Base-by-base conservation (phyloP, 92 coral and sea anemone genomes). In the Porites divaricata region DNA sequence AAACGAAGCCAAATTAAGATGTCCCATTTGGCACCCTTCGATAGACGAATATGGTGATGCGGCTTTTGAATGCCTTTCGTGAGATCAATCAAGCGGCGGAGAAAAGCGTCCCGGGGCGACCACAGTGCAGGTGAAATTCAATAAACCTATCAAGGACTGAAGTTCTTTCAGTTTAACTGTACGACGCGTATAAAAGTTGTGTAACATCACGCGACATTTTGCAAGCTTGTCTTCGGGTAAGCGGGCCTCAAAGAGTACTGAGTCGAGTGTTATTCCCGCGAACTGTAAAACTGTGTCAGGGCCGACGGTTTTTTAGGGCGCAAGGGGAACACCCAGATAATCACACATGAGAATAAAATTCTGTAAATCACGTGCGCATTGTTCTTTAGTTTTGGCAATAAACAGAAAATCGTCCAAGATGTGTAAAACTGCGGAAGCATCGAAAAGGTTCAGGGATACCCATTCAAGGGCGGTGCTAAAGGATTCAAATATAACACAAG, bases 11-110 rank as follows among this genome's bases (percentile, higher is more conserved):
- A n/a, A n/a, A n/a, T n/a, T n/a, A n/a, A n/a, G n/a, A n/a, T n/a
- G n/a, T n/a, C n/a, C n/a, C n/a, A n/a, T n/a, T n/a, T n/a, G n/a
- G n/a, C n/a, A n/a, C n/a, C n/a, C n/a, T n/a, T n/a, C n/a, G n/a
- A n/a, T n/a, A n/a, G n/a, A n/a, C n/a, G n/a, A n/a, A n/a, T n/a
- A n/a, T n/a, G n/a, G n/a, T n/a, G n/a, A n/a, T n/a, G n/a, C n/a
- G n/a, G n/a, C n/a, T n/a, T n/a, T n/a, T n/a, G n/a, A n/a, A n/a
- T 41, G 17, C 88, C 90, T 6, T 53, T 72, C 68, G 90, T 87
- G 14, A 87, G 79, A 57, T 87, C 87, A 54, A 87, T 81, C 17
- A 87, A 35, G 54, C 90, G 81, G 45, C 90, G 87, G 14, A 87
- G 63, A 73, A 87, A 9, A 87, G 13, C 91, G 77, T 1, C 91